Conservation (phyloP, 1,140 invertebrate genomes). For the Mamestra configurata region DNA sequence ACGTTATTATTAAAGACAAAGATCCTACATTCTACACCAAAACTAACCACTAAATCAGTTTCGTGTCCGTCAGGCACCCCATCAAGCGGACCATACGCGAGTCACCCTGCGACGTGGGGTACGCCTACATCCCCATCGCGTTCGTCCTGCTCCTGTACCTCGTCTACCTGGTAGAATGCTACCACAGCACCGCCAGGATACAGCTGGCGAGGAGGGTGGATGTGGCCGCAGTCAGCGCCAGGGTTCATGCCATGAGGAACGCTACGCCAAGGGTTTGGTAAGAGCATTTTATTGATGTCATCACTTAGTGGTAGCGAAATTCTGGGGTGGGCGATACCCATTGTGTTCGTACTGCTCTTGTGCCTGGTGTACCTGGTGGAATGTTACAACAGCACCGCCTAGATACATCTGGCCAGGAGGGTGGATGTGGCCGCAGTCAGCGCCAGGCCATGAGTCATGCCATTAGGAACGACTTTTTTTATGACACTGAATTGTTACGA, state of each 20-base stretch:
- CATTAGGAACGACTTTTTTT: constrained; percentile 91
- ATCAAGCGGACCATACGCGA: constrained; percentile 90
- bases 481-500: too few species aligned
- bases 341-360: too few species aligned
- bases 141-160: constrained; percentile 94
- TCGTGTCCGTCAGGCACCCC: constrained; percentile 85
- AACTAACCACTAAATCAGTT: constrained; percentile 60
- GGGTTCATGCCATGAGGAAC: constrained; percentile 91
- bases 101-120: constrained; percentile 95
- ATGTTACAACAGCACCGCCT: constrained; percentile 94
- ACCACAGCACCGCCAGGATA: constrained; percentile 92
- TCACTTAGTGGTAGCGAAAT: too few species aligned
- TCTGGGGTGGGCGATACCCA: too few species aligned
- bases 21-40: neutral
- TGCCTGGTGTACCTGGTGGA: constrained; percentile 96
- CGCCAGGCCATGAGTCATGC: constrained; percentile 91
- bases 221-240: constrained; percentile 90
- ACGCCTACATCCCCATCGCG: constrained; percentile 95
- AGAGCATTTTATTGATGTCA: constrained; percentile 41
- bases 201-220: constrained; percentile 90
- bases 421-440: constrained; percentile 91
- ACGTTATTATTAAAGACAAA: too few species aligned
- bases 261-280: constrained; percentile 94
- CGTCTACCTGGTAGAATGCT: constrained; percentile 95
- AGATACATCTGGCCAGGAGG: constrained; percentile 89